phyloP scores from a whole-genome alignment of 2,797 vertebrate species.

The Crossoptilon crossoptilon region DNA sequence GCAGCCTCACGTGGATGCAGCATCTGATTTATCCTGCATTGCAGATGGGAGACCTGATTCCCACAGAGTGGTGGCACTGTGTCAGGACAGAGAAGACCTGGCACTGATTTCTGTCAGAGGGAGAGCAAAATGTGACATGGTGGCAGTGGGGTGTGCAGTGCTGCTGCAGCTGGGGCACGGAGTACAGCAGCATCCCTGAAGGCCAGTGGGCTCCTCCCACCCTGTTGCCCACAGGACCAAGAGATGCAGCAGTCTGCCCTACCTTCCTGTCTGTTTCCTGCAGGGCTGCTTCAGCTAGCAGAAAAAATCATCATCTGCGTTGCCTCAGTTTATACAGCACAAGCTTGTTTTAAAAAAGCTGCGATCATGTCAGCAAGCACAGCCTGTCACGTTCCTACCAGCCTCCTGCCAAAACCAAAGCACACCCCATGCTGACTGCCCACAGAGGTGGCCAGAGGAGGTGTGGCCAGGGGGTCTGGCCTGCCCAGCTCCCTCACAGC shows the following conservation, averaged over 20 bases:
- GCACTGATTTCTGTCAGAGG: not conserved
- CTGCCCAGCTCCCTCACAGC: not conserved
- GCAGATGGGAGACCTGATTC: not conserved
- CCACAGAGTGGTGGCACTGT: fast-evolving
- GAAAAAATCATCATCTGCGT: not conserved
- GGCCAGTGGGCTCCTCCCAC: not conserved
- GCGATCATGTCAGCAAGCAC: not conserved
- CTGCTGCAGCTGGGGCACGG: not conserved
- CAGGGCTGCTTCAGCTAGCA: not conserved
- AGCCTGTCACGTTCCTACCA: fast-evolving
- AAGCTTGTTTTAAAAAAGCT: conserved; percentile 35
- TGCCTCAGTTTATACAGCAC: not conserved
- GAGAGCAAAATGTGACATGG: not conserved
- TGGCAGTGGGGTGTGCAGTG: not conserved
- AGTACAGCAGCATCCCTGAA: not conserved
- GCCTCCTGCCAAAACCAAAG: not conserved
- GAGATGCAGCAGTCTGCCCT: not conserved
- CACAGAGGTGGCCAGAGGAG: not conserved
- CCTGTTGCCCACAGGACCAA: fast-evolving
- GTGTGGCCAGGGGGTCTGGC: not conserved
- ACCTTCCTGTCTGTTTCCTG: not conserved
- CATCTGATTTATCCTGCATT: not conserved
- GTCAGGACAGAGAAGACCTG: not conserved
- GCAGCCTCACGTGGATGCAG: not conserved
- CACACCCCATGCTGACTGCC: not conserved